Base-by-base conservation (phyloP, 2,888 invertebrate genomes). In the Phortica magna region DNA sequence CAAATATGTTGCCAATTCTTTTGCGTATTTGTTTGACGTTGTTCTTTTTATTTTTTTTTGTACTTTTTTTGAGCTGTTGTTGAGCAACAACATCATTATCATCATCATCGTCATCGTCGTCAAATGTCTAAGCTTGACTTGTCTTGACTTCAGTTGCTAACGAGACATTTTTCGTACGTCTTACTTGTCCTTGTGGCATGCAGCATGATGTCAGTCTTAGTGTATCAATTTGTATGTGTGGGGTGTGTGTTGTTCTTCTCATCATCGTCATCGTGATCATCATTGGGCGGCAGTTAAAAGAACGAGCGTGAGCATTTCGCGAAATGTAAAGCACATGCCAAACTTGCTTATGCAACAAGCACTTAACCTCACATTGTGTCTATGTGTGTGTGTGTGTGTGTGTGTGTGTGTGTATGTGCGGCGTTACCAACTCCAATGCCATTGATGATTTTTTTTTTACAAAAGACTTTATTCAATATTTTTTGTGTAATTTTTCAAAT, bases 1-100 rank as follows among this genome's bases (percentile, higher is more conserved):
- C 85, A 90, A 91, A 90, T 87, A 91, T 91, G 90, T 90, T 90
- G 91, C 90, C 89, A 90, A 91, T 90, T 87, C 82, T 80, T 82
- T 82, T 81, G 80, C 80, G 81, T 80, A 84, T 81, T 84, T 88
- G 76, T 79, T 83, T 77, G 82, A 68, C 79, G 74, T 71, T 75
- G 76, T 53, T 73, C 68, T 72, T 42, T 43, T 65, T 42, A 48
- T 73, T 76, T 43, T 67, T 74, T 67, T 70, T 73, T 73, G 75
- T 75, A 41, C 70, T 70, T 74, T 43, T 39, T 64, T 55, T 55
- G 64, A 57, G 57, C 41, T 7, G 81, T 78, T 42, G 71, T 41
- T 74, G 57, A 72, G 73, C 74, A 73, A 72, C 80, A 75, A 42
- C 71, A 53, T 68, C 4, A 39, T 43, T 42, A 42, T 41, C 41